These are phyloP conservation scores for Netelia inedita DNA, from an alignment of 2,888 invertebrate species.

Conservation along the genomic window DNA sequence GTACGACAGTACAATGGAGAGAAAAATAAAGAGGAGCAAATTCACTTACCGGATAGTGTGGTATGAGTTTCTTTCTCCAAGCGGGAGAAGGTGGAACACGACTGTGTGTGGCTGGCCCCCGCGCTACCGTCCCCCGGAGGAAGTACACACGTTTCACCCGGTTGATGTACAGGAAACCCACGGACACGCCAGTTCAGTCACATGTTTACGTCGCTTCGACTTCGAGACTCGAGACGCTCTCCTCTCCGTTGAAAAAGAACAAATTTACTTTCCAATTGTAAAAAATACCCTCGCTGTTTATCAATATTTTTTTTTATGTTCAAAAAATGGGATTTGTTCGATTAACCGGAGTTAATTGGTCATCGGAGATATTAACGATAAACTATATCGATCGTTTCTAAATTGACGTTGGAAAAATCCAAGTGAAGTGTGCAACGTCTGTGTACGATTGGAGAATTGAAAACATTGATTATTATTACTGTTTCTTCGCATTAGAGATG, in stretches of 20 bases:
- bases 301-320: too few relatives aligned
- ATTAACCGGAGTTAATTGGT: too few relatives aligned
- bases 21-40: constrained; percentile 52
- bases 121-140: constrained; percentile 74
- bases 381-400: too few relatives aligned
- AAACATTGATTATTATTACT: too few relatives aligned
- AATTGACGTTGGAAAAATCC: too few relatives aligned
- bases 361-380: too few relatives aligned
- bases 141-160: constrained; percentile 82
- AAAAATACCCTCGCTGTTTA: neutral
- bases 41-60: constrained; percentile 47
- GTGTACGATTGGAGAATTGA: too few relatives aligned
- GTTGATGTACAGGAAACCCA: constrained; percentile 78
- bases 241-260: constrained; percentile 14
- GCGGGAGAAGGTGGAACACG: constrained; percentile 16
- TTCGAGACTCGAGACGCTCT: constrained; percentile 52
- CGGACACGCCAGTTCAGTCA: constrained; percentile 78
- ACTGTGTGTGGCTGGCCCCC: constrained; percentile 65
- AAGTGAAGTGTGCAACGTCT: too few relatives aligned
- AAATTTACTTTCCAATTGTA: neutral
- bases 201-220: constrained; percentile 77
- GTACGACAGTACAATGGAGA: constrained; percentile 62
- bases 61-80: constrained; percentile 56
- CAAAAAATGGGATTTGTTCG: too few relatives aligned
- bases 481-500: too few relatives aligned